phyloP scores from a whole-genome alignment of 2,113 vertebrate genomes.

The Trachemys scripta region DNA sequence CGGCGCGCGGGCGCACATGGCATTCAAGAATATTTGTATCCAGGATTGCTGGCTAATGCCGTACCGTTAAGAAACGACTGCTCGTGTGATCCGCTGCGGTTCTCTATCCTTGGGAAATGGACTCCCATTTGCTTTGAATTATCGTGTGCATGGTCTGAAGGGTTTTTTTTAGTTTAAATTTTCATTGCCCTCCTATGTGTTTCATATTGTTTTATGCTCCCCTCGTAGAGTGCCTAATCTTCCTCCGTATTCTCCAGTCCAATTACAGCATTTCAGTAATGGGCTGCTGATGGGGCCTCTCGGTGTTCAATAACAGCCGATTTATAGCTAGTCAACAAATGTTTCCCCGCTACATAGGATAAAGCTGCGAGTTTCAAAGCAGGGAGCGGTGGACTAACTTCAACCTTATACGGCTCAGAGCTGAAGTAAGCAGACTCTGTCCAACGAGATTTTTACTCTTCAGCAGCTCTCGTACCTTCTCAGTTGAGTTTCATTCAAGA shows the following conservation, averaged over 20 bases:
- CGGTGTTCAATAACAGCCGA: background rate
- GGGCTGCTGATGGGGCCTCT: background rate
- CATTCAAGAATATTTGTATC: background rate
- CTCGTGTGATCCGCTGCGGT: background rate
- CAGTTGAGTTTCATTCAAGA: background rate
- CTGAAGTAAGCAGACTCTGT: background rate
- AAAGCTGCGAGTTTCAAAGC: background rate
- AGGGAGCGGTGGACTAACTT: conserved; percentile 4
- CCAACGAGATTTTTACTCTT: background rate
- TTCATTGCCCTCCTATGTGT: conserved; percentile 34
- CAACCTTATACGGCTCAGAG: background rate
- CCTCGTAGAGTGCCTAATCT: conserved; percentile 33
- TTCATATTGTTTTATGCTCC: conserved; percentile 62
- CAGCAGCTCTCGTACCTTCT: background rate
- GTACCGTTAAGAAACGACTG: background rate
- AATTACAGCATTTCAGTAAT: background rate
- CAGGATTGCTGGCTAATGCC: background rate
- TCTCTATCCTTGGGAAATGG: background rate
- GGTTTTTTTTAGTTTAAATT: rapidly evolving
- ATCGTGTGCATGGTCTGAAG: background rate
- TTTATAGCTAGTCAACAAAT: conserved; percentile 1
- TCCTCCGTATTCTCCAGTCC: background rate
- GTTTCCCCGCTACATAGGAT: rapidly evolving
- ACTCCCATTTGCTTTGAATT: conserved; percentile 68
- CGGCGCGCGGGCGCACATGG: background rate